Percentiles rank a stretch among this genome's conserved stretches.
These are phyloP conservation scores for Rhombomys opimus DNA, from an alignment of 2,113 vertebrate genomes.

Conservation along the genomic window DNA sequence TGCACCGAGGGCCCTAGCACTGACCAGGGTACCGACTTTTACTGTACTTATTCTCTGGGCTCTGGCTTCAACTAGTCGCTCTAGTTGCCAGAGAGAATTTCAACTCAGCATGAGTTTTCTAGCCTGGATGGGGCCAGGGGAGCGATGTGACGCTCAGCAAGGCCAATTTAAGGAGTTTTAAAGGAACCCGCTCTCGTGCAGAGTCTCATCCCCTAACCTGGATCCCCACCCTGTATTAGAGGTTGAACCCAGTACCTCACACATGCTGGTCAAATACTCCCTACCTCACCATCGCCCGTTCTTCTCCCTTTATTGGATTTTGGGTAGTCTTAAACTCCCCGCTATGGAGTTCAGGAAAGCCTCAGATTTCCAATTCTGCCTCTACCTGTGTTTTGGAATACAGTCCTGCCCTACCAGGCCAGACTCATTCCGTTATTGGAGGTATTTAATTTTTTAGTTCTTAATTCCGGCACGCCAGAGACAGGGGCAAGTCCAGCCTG, in stretches of 20 bases:
- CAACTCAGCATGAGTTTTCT: not conserved
- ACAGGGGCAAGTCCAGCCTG: not conserved
- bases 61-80: not conserved
- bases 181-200: not conserved
- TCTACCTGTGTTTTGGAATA: no score
- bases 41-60: not conserved
- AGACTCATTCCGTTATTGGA: not conserved
- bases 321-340: no score
- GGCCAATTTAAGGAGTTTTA: no score
- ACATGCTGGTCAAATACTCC: not conserved
- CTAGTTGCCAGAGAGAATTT: not conserved
- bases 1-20: not conserved
- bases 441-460: not conserved
- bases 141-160: not conserved
- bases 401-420: not conserved
- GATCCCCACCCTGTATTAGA: not conserved
- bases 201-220: not conserved
- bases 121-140: not conserved
- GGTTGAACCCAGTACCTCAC: not conserved
- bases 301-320: not conserved
- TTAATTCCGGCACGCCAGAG: not conserved
- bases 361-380: not conserved
- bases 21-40: rapidly evolving
- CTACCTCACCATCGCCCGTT: not conserved
- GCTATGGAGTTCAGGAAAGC: not conserved